Percentiles rank a stretch among this genome's conserved stretches.
phyloP scores from a whole-genome alignment of 2,888 invertebrate genomes.

The Drosophila paramelanica region DNA sequence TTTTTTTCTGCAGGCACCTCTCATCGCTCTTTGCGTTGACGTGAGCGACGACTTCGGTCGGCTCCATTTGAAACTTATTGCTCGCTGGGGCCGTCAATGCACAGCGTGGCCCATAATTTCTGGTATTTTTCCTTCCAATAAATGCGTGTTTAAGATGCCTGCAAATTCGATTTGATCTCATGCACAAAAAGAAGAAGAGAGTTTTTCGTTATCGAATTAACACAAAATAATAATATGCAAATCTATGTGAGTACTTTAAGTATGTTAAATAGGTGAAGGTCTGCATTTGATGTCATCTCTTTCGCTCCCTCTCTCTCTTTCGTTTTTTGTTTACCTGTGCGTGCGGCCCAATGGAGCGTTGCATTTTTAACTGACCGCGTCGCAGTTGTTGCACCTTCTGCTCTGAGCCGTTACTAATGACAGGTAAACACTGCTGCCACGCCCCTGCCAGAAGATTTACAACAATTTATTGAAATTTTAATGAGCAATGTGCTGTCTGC shows the following conservation, averaged over 20 bases:
- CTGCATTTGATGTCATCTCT: neutral
- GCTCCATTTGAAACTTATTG: constrained; percentile 76
- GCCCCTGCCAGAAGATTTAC: constrained; percentile 39
- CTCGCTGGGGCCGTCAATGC: constrained; percentile 68
- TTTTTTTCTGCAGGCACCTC: constrained; percentile 12
- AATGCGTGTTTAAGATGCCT: constrained; percentile 24
- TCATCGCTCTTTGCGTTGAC: constrained; percentile 64
- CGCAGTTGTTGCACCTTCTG: constrained; percentile 53
- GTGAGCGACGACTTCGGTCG: constrained; percentile 61
- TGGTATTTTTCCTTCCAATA: constrained; percentile 45
- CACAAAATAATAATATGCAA: constrained; percentile 21
- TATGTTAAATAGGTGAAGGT: constrained; percentile 8
- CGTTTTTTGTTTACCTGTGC: constrained; percentile 24
- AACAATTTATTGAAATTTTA: constrained; percentile 37
- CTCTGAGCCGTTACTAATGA: constrained; percentile 70
- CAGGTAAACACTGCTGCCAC: constrained; percentile 56
- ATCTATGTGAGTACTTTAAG: constrained; percentile 4
- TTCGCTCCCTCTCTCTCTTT: neutral
- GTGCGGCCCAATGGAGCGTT: constrained; percentile 50
- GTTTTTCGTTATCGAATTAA: constrained; percentile 9
- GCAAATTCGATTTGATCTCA: constrained; percentile 62
- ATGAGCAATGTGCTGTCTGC: constrained; percentile 29
- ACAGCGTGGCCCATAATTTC: constrained; percentile 46
- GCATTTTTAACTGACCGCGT: constrained; percentile 47
- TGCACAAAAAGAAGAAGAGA: constrained; percentile 5